These are phyloP conservation scores for Alsophila aescularia DNA, from an alignment of 2,888 invertebrate genomes.

Conservation along the genomic window DNA sequence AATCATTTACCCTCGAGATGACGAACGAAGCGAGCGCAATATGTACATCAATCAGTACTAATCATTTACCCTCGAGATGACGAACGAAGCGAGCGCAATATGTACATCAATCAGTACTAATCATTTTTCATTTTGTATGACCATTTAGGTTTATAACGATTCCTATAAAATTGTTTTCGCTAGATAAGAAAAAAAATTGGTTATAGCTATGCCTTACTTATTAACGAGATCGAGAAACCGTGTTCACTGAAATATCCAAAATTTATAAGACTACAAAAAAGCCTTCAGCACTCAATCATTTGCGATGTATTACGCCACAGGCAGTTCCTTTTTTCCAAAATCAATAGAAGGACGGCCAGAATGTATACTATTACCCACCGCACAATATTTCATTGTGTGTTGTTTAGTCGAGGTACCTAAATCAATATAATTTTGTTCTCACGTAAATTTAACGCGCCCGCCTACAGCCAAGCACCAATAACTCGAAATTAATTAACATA, in stretches of 20 bases:
- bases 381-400: slow-evolving; percentile 28
- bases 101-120: no score
- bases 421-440: slow-evolving; percentile 36
- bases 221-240: slow-evolving; percentile 14
- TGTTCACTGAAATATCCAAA: slow-evolving; percentile 20
- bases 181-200: no score
- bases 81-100: no score
- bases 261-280: slow-evolving; percentile 23
- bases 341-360: slow-evolving; percentile 24
- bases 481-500: slow-evolving; percentile 32
- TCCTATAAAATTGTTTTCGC: no score
- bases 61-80: no score
- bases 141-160: no score
- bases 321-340: slow-evolving; percentile 25
- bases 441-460: slow-evolving; percentile 17
- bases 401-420: slow-evolving; percentile 32
- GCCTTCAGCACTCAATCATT: slow-evolving; percentile 25
- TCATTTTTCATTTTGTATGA: no score
- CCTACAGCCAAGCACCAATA: slow-evolving; percentile 14
- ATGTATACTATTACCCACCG: slow-evolving; percentile 22
- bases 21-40: no score
- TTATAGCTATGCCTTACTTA: slow-evolving; percentile 4
- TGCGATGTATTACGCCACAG: slow-evolving; percentile 16
- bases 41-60: no score
- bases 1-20: no score